Evolutionary conservation across 2,797 vertebrate species (phyloP), one percentile per base, ranked within the genome.

Genomic region (Heteromormyrus szaboi): DNA sequence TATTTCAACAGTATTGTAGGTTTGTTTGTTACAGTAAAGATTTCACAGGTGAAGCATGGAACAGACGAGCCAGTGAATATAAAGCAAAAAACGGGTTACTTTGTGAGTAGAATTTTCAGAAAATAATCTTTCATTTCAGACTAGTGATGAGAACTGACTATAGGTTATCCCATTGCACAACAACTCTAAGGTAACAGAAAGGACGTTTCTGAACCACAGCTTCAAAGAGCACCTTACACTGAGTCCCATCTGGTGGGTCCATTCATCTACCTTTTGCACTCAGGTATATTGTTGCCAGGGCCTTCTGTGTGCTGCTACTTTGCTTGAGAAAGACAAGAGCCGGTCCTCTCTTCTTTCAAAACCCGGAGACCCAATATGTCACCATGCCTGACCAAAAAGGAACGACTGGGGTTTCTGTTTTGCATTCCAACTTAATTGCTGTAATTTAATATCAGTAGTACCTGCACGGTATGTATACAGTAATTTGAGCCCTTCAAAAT

Each of bases 401-500:
- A 62, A 54, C 54, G 6, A 44, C 53, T 25, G 53, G 8, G 54
- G 29, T 65, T 41, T 87, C 56, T 22, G 33, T 17, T 87, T 87
- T 41, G 86, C 86, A 87, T 87, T 87, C 86, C 86, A 87, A n/a
- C 33, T 87, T 62, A 87, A 87, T 48, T 87, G 86, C 33, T 25
- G 86, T 87, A 87, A 87, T 62, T 44, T 56, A 44, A 87, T 59
- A 87, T 59, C 54, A 12, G 86, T 33, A 41, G 19, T 65, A 65
- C 54, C 86, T 41, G 17, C 86, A 87, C 4, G 37, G 33, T 37
- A 33, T 87, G 54, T 62, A 56, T 25, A 50, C 51, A 22, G 86
- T n/a, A 65, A 87, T 51, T 33, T 22, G 54, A 87, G 17, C 54
- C 41, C 19, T 19, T 9, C 19, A 33, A 65, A 37, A 41, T 44